Evolutionary conservation across 2,888 invertebrate species (phyloP).

Genomic region (Catonia carolina): DNA sequence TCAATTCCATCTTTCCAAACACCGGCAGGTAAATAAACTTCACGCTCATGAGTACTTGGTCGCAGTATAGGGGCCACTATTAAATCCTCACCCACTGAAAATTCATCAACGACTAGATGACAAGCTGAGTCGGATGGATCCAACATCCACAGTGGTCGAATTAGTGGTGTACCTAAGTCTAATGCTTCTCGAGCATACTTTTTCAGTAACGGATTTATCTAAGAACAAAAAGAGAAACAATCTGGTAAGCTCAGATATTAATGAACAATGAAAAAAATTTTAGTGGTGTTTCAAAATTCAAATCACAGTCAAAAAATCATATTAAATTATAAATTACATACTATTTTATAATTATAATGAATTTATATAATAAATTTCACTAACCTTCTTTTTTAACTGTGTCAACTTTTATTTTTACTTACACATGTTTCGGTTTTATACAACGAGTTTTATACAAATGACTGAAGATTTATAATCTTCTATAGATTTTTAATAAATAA

Average conservation of each 20-base stretch:
- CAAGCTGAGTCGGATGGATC: slow-evolving; percentile 73
- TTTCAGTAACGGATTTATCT: slow-evolving; percentile 68
- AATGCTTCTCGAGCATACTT: slow-evolving; percentile 71
- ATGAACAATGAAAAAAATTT: slow-evolving; percentile 12
- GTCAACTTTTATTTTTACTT: too few relatives aligned
- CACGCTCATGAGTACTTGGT: slow-evolving; percentile 61
- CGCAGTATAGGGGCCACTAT: slow-evolving; percentile 83
- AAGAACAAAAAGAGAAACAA: slow-evolving; percentile 28
- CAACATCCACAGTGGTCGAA: slow-evolving; percentile 86
- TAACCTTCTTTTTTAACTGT: too few relatives aligned
- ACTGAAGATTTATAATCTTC: too few relatives aligned
- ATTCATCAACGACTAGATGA: slow-evolving; percentile 72
- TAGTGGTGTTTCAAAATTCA: too few relatives aligned
- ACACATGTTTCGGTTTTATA: too few relatives aligned
- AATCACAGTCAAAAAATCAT: too few relatives aligned
- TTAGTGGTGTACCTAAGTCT: slow-evolving; percentile 74
- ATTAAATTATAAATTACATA: too few relatives aligned
- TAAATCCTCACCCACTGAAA: slow-evolving; percentile 81
- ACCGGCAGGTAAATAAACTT: slow-evolving; percentile 80
- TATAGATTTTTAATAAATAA: too few relatives aligned
- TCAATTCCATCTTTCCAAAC: slow-evolving; percentile 90
- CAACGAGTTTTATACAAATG: too few relatives aligned
- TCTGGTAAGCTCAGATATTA: background rate
- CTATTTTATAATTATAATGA: too few relatives aligned
- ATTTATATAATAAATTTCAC: too few relatives aligned